Conservation (phyloP, 2,113 vertebrate genomes). For the Saccopteryx bilineata region DNA sequence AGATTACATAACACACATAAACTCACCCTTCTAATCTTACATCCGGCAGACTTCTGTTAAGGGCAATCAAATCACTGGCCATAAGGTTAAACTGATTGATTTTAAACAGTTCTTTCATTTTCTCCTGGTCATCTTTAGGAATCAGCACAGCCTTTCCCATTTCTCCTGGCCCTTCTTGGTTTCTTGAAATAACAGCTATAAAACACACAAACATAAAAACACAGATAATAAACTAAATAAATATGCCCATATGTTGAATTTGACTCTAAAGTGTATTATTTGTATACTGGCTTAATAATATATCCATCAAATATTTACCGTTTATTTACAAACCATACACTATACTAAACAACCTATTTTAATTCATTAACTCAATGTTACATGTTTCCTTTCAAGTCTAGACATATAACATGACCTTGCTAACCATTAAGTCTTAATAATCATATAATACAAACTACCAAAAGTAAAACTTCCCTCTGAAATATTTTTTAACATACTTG, state of each 20-base stretch:
- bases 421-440: not conserved
- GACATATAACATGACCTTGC: not conserved
- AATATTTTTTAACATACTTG: not conserved
- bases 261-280: slow-evolving; percentile 10
- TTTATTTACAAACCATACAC: not conserved
- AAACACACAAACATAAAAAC: slow-evolving; percentile 68
- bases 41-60: slow-evolving; percentile 97
- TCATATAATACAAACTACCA: not conserved
- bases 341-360: not conserved
- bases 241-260: not conserved
- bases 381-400: not conserved
- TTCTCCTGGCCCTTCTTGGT: slow-evolving; percentile 96
- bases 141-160: slow-evolving; percentile 98
- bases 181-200: slow-evolving; percentile 96
- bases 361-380: slow-evolving; percentile 17
- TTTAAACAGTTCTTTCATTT: slow-evolving; percentile 99
- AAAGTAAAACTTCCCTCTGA: not conserved
- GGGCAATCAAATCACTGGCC: slow-evolving; percentile 98
- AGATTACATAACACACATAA: not conserved
- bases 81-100: slow-evolving; percentile 99
- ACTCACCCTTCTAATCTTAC: slow-evolving; percentile 97
- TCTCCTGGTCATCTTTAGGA: slow-evolving; percentile 96
- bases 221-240: slow-evolving; percentile 63
- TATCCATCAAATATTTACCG: not conserved
- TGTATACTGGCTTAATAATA: not conserved